Conservation (phyloP, 2,888 invertebrate genomes). For the Drosophila lutescens region DNA sequence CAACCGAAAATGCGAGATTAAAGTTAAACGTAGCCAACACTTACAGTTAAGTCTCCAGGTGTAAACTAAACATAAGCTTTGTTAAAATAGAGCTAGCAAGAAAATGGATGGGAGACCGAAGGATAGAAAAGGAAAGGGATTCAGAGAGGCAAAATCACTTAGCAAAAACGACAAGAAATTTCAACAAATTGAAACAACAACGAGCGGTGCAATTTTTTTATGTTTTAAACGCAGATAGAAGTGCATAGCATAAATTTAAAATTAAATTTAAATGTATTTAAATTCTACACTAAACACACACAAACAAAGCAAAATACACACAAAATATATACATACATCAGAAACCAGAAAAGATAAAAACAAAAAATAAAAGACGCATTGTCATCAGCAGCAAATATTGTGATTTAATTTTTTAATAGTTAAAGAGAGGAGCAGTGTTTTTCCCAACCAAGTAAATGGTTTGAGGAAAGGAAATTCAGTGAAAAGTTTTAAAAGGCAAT, state of each 20-base stretch:
- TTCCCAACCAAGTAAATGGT: too few species aligned
- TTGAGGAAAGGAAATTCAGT: too few species aligned
- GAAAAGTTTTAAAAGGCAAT: too few species aligned
- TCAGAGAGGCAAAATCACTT: slow-evolving; percentile 15
- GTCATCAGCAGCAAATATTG: slow-evolving; percentile 45
- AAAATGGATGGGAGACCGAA: slow-evolving; percentile 3
- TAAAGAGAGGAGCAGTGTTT: too few species aligned
- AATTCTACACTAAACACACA: slow-evolving; percentile 65
- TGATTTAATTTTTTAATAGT: background rate
- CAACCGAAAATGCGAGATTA: slow-evolving; percentile 70
- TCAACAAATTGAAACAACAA: slow-evolving; percentile 60
- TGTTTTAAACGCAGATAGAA: slow-evolving; percentile 76
- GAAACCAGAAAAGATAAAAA: slow-evolving; percentile 47
- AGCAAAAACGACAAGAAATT: slow-evolving; percentile 20
- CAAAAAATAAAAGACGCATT: slow-evolving; percentile 54
- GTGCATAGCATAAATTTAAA: slow-evolving; percentile 75
- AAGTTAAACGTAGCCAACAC: slow-evolving; percentile 76
- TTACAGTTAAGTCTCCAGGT: slow-evolving; percentile 72
- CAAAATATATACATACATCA: slow-evolving; percentile 41
- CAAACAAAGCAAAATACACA: slow-evolving; percentile 15
- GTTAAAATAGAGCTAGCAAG: slow-evolving; percentile 44
- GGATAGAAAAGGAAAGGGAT: background rate
- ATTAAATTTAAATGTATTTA: slow-evolving; percentile 70
- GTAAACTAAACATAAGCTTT: slow-evolving; percentile 72
- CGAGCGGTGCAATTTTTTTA: slow-evolving; percentile 82